Conservation (phyloP, 2,888 invertebrate species). For the Aradus depressus region DNA sequence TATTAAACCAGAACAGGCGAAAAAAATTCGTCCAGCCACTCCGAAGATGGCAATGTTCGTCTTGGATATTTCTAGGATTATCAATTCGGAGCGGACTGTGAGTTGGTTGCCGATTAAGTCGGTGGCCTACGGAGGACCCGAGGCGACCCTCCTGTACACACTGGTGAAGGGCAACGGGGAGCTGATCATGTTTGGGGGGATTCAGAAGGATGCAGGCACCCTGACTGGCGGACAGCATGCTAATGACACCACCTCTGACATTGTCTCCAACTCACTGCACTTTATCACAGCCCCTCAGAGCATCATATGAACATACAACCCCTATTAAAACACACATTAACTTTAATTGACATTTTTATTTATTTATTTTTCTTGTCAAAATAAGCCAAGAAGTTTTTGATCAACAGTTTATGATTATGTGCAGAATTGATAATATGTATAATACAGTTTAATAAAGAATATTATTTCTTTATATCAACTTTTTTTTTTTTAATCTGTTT, state of each 20-base stretch:
- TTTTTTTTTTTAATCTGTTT: no score
- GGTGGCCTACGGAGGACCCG: constrained; percentile 60
- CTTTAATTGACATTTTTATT: no score
- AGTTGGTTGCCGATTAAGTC: constrained; percentile 60
- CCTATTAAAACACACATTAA: no score
- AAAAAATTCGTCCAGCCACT: constrained; percentile 42
- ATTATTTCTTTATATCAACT: no score
- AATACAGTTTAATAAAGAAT: no score
- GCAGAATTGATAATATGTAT: no score
- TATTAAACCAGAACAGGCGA: constrained; percentile 36
- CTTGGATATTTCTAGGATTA: constrained; percentile 64
- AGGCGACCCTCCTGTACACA: constrained; percentile 82
- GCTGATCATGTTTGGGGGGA: constrained; percentile 92
- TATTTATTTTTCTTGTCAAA: no score
- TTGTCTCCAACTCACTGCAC: constrained; percentile 63
- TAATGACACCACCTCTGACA: constrained; percentile 47
- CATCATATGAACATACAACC: constrained; percentile 12
- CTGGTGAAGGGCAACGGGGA: constrained; percentile 83
- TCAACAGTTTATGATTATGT: no score
- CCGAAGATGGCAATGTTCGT: constrained; percentile 74
- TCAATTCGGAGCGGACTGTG: constrained; percentile 52
- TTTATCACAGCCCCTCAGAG: constrained; percentile 54
- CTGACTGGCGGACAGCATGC: constrained; percentile 28
- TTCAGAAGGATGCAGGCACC: constrained; percentile 54
- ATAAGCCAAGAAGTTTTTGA: no score